A percentile compares a stretch with the other conserved stretches of the same genome.
Evolutionary conservation across 2,888 invertebrate species (phyloP).

Genomic region (Sepiola atlantica): DNA sequence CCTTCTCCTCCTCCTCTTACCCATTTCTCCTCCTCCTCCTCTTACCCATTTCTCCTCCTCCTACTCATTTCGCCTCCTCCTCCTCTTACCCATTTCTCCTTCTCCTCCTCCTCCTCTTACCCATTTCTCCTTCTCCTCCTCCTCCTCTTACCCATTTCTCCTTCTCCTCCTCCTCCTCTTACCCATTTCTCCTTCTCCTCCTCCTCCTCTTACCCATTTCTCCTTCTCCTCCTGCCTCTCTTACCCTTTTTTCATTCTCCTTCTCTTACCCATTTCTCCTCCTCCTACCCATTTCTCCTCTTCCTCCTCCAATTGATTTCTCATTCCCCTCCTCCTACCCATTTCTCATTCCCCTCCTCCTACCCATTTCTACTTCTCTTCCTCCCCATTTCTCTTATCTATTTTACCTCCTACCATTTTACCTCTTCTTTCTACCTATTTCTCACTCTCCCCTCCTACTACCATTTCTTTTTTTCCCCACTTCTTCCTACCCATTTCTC

Average conservation of each 20-base stretch:
- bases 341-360: neutral
- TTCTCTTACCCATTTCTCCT: neutral
- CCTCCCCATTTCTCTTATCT: neutral
- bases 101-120: neutral
- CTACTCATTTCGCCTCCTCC: too few species aligned
- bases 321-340: neutral
- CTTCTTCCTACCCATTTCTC: neutral
- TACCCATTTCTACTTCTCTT: neutral
- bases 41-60: neutral
- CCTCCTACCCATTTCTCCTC: neutral
- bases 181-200: neutral
- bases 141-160: neutral
- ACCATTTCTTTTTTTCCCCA: neutral
- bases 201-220: neutral
- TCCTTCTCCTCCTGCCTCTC: neutral
- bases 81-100: fast-evolving
- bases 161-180: too few species aligned
- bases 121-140: neutral
- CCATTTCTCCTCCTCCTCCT: neutral
- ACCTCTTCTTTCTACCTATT: neutral
- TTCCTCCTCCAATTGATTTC: neutral
- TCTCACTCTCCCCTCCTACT: neutral
- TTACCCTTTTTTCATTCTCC: neutral
- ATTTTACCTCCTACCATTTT: neutral
- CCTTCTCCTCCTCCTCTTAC: neutral